Evolutionary conservation across 2,888 invertebrate species (phyloP).

Genomic region (Aleiodes testaceus): DNA sequence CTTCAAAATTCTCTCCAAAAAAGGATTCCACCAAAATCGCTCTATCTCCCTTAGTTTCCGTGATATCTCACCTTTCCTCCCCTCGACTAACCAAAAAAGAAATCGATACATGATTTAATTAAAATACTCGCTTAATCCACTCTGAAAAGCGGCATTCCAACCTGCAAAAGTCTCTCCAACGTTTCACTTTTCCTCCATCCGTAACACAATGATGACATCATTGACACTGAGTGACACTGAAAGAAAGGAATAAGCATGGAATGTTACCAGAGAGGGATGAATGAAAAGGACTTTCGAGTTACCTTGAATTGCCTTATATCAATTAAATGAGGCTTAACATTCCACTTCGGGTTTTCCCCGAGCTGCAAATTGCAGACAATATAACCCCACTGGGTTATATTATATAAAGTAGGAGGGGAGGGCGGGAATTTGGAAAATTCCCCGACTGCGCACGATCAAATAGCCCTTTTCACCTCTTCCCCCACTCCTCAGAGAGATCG

Average conservation of each 20-base stretch:
- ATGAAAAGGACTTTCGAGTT: slow-evolving; percentile 5
- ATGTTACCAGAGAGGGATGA: background rate
- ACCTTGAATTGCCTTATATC: slow-evolving; percentile 47
- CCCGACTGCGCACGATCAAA: slow-evolving; percentile 2
- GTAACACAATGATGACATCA: slow-evolving; percentile 8
- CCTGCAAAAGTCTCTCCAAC: too few relatives aligned
- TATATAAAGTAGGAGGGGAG: slow-evolving; percentile 1
- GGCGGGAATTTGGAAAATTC: slow-evolving; percentile 22
- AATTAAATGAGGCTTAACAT: slow-evolving; percentile 60
- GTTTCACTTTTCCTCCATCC: background rate
- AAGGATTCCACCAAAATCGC: too few relatives aligned
- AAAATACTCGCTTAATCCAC: too few relatives aligned
- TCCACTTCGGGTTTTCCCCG: slow-evolving; percentile 43
- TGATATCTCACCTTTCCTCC: too few relatives aligned
- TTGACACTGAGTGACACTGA: slow-evolving; percentile 34
- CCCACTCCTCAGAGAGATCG: background rate
- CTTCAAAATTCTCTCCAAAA: too few relatives aligned
- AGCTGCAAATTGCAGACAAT: slow-evolving; percentile 45
- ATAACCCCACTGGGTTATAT: slow-evolving; percentile 36
- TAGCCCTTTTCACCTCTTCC: background rate
- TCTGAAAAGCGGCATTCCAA: too few relatives aligned
- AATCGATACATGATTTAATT: too few relatives aligned
- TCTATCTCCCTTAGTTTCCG: too few relatives aligned
- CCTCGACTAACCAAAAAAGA: too few relatives aligned
- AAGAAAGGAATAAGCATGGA: slow-evolving; percentile 25